These are phyloP conservation scores for Rhabdornis inornatus DNA, from an alignment of 2,113 vertebrate genomes.

Conservation along the genomic window DNA sequence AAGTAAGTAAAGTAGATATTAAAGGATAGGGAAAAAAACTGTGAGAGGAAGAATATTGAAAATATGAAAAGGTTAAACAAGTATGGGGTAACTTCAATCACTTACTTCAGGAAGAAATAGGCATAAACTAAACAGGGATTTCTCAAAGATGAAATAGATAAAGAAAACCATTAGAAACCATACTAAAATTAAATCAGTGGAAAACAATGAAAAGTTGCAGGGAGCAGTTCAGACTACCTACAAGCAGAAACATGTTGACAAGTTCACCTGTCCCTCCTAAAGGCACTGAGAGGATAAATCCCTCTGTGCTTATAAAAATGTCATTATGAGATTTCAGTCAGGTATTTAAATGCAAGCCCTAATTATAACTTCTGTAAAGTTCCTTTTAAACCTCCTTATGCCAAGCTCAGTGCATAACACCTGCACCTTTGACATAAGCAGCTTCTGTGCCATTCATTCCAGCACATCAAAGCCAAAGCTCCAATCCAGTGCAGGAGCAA, in stretches of 20 bases:
- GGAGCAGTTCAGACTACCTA: not conserved
- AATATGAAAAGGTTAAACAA: not conserved
- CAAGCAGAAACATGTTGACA: not conserved
- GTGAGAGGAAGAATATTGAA: not conserved
- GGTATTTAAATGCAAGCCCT: not conserved
- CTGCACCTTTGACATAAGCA: not conserved
- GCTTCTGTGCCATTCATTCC: not conserved
- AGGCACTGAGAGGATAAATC: not conserved
- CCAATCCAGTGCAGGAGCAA: not conserved
- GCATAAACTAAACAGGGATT: not conserved
- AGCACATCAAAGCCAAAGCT: not conserved
- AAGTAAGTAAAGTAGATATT: not conserved
- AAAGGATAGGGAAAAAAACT: not conserved
- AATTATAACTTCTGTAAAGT: not conserved
- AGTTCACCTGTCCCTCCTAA: not conserved
- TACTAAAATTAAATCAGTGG: not conserved
- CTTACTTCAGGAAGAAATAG: not conserved
- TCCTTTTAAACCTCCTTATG: not conserved
- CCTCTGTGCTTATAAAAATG: not conserved
- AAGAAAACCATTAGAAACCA: not conserved
- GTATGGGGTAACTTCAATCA: not conserved
- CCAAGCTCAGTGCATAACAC: not conserved
- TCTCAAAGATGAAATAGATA: not conserved
- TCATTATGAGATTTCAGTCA: not conserved
- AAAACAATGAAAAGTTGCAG: not conserved